Conservation (phyloP, 2,113 vertebrate genomes). For the Picathartes gymnocephalus region DNA sequence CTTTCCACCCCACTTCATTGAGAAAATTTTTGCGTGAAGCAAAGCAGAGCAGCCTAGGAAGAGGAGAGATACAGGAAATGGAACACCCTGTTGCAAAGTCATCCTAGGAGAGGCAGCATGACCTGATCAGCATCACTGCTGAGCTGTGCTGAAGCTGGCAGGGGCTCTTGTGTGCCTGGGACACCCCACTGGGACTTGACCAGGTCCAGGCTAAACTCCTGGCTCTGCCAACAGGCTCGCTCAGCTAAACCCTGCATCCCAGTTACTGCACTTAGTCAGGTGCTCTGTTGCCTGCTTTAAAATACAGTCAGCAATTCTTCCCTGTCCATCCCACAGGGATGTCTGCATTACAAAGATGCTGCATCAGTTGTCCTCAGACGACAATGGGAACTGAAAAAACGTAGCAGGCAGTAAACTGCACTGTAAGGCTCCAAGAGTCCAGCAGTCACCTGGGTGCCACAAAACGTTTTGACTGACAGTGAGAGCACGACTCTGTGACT, state of each 20-base stretch:
- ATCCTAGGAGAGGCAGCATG: background rate
- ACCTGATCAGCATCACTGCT: background rate
- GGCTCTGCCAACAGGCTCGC: background rate
- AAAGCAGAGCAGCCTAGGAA: background rate
- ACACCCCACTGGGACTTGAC: background rate
- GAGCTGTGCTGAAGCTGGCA: background rate
- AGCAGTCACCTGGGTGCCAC: background rate
- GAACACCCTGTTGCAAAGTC: background rate
- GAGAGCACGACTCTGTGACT: background rate
- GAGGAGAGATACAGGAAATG: background rate
- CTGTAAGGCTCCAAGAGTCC: background rate
- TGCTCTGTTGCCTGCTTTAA: background rate
- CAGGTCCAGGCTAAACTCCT: background rate
- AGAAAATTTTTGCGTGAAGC: background rate
- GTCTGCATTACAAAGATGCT: background rate
- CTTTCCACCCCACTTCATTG: background rate
- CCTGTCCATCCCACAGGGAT: background rate
- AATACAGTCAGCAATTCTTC: background rate
- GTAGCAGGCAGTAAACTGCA: background rate
- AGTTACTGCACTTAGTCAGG: background rate
- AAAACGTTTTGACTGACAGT: accelerated
- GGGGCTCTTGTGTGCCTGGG: background rate
- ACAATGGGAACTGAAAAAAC: background rate
- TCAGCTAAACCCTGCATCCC: background rate
- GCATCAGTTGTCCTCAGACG: background rate